Conservation (phyloP, 2,113 vertebrate genomes). For the Sapajus apella region DNA sequence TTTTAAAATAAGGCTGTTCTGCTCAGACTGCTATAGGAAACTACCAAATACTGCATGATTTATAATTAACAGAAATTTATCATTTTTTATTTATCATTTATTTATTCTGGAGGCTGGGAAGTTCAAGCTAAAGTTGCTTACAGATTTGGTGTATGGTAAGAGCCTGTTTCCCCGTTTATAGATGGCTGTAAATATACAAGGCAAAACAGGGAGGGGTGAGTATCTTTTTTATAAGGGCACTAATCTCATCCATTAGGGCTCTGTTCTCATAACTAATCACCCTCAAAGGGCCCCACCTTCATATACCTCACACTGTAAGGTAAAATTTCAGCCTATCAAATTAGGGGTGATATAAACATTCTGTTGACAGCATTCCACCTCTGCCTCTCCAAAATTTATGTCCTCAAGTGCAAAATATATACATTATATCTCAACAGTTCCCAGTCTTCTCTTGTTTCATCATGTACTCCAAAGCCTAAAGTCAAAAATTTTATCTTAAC, state of each 20-base stretch:
- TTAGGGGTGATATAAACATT: neutral
- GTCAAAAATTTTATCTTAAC: neutral
- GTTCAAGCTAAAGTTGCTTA: neutral
- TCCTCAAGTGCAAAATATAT: neutral
- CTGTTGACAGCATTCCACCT: neutral
- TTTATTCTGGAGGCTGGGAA: neutral
- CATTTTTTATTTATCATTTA: too few species aligned
- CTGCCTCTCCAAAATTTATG: accelerated
- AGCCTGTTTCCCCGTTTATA: neutral
- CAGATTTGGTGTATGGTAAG: neutral
- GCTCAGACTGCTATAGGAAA: neutral
- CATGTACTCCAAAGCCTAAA: neutral
- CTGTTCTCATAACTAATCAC: neutral
- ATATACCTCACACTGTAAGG: neutral
- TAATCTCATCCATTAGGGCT: neutral
- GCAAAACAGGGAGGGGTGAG: too few species aligned
- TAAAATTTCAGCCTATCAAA: neutral
- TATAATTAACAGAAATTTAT: neutral
- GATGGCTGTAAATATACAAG: neutral
- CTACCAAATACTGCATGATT: neutral
- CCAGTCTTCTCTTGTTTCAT: neutral
- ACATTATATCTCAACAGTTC: neutral
- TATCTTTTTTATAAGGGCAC: neutral
- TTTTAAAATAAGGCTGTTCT: neutral
- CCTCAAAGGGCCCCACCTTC: neutral